These are phyloP conservation scores for Coturnix japonica DNA, from an alignment of 2,113 vertebrate species.

Conservation along the genomic window DNA sequence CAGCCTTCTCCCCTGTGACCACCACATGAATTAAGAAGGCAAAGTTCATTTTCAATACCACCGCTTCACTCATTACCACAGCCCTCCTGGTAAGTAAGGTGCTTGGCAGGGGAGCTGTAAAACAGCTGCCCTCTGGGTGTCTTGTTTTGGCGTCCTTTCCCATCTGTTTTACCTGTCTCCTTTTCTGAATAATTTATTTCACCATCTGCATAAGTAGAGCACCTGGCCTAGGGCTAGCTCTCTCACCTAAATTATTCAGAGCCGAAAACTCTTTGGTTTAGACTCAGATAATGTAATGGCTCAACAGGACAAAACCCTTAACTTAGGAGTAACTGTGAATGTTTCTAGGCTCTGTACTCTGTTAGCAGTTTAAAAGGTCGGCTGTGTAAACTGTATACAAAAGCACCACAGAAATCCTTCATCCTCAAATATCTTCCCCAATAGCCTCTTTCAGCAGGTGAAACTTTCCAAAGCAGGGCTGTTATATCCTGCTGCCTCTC, in stretches of 20 bases:
- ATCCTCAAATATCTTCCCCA: neutral
- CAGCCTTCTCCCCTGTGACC: neutral
- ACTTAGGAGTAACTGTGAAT: slow-evolving; percentile 38
- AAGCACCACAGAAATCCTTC: slow-evolving; percentile 14
- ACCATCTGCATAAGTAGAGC: slow-evolving; percentile 85
- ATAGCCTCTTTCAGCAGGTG: neutral
- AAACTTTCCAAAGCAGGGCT: neutral
- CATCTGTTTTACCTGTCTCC: slow-evolving; percentile 88
- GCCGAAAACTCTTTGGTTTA: slow-evolving; percentile 79
- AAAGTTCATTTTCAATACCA: neutral
- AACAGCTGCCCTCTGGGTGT: slow-evolving; percentile 78
- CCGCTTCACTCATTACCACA: slow-evolving; percentile 13
- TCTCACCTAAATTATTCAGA: slow-evolving; percentile 87
- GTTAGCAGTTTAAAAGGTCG: slow-evolving; percentile 53
- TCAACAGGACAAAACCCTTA: slow-evolving; percentile 71
- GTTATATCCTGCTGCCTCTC: slow-evolving; percentile 1
- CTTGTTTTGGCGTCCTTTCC: slow-evolving; percentile 82
- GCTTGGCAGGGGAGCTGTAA: slow-evolving; percentile 56
- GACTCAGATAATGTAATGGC: slow-evolving; percentile 79
- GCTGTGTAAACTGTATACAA: slow-evolving; percentile 41
- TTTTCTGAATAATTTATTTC: slow-evolving; percentile 88
- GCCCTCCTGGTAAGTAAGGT: neutral
- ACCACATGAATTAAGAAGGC: neutral
- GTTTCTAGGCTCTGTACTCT: slow-evolving; percentile 29
- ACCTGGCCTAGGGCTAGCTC: slow-evolving; percentile 83